Evolutionary conservation across 2,888 invertebrate species (phyloP), one percentile per base, ranked within the genome.

Genomic region (Cryptus armator): DNA sequence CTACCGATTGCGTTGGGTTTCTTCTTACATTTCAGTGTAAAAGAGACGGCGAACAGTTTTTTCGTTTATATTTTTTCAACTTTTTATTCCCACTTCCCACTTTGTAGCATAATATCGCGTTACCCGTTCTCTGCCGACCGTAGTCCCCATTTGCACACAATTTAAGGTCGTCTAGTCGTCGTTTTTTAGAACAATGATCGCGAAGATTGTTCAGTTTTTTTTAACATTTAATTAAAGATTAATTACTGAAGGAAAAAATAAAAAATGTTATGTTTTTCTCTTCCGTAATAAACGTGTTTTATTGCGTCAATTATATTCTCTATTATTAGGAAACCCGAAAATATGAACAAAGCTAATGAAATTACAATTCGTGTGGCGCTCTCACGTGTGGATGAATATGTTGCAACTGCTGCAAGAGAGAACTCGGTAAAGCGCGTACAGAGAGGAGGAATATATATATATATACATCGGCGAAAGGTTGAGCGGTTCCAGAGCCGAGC

Each of bases 281-380:
- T 37, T 37, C 7, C 37, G 37, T 9, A 37, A 37, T 37, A 9
- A 37, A 37, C 7, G 37, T 7, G 37, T 7, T 1, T 37, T 37
- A 37, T 37, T 56, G 9, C 4, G 12, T 24, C 29, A 29, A 29
- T 4, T 19, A 29, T 12, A 6, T 29, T 14, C 3, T 7, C 14
- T 48, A 66, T 76, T 48, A 66, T 66, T 66, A 75, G 37, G 56
- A 72, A 37, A 24, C 66, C 67, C 7, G 67, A 37, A 53, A 79
- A 79, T 83, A 86, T 70, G 80, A 85, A 84, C 83, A 86, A 83
- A 81, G 84, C 85, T 86, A 86, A 87, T 86, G 85, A 84, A 84
- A 86, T 86, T 86, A 86, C 81, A 71, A 76, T 71, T 56, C 29
- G 62, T 64, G 56, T 62, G 59, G 68, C 77, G 81, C 72, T 80